Conservation (phyloP, 2,888 invertebrate species). For the Masnerella sp. region DNA sequence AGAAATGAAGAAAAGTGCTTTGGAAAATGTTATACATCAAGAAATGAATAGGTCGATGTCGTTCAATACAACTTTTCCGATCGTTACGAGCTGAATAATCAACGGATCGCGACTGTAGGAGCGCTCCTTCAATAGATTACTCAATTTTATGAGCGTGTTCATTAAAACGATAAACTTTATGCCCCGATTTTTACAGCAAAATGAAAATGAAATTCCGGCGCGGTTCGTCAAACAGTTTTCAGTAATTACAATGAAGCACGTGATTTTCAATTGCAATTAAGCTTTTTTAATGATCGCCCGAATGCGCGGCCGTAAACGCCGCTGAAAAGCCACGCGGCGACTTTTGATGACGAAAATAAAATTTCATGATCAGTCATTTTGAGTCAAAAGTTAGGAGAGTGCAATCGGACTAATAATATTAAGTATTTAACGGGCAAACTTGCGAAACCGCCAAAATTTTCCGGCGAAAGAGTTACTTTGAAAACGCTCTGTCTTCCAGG, state of each 20-base stretch:
- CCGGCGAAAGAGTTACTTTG: constrained; percentile 35
- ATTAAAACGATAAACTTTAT: constrained; percentile 33
- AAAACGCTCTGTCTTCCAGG: constrained; percentile 38
- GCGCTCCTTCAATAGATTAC: too few relatives aligned
- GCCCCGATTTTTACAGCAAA: constrained; percentile 12
- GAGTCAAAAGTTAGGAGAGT: constrained; percentile 22
- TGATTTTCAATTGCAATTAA: constrained; percentile 39
- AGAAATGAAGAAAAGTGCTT: too few relatives aligned
- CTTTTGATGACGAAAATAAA: too few relatives aligned
- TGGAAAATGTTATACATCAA: too few relatives aligned
- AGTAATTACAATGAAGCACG: constrained; percentile 23
- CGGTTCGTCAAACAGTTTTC: constrained; percentile 16
- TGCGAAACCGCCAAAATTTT: constrained; percentile 42
- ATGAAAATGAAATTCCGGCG: constrained; percentile 3
- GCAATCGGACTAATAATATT: constrained; percentile 45
- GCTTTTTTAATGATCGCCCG: constrained; percentile 33
- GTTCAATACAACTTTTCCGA: too few relatives aligned
- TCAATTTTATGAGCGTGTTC: constrained; percentile 10
- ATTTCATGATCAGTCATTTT: too few relatives aligned
- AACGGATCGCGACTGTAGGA: neutral
- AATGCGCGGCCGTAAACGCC: constrained; percentile 13
- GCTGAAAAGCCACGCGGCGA: neutral
- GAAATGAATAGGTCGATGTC: too few relatives aligned
- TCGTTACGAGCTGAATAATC: too few relatives aligned
- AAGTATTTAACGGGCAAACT: constrained; percentile 55